These are phyloP conservation scores for Caloenas nicobarica DNA, from an alignment of 2,113 vertebrate species.

Conservation along the genomic window DNA sequence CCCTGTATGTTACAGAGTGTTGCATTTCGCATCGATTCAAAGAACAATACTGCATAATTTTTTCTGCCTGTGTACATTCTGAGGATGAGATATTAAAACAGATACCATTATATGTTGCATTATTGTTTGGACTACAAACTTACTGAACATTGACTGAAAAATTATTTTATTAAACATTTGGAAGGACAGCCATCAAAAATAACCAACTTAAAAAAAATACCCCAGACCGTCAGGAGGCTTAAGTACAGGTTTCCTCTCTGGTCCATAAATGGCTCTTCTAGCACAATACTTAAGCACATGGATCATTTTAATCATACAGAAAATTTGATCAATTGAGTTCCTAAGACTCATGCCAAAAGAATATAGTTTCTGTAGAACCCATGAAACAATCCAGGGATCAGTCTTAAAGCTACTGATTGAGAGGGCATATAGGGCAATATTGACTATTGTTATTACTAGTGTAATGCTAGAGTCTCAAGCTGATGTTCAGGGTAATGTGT, in stretches of 20 bases:
- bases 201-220: background rate
- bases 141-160: background rate
- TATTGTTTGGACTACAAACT: background rate
- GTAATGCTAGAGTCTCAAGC: background rate
- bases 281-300: background rate
- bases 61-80: background rate
- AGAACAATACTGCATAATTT: background rate
- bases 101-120: background rate
- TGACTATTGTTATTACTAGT: background rate
- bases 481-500: background rate
- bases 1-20: too few relatives aligned
- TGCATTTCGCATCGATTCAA: background rate
- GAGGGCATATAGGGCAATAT: background rate
- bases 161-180: background rate
- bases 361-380: background rate
- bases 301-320: background rate
- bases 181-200: background rate
- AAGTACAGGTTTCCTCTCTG: background rate
- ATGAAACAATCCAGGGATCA: background rate
- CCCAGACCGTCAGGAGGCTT: background rate
- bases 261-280: background rate
- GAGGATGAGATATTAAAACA: background rate
- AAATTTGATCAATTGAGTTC: background rate
- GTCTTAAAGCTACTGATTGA: background rate
- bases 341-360: background rate